Base-by-base conservation (phyloP, 2,113 vertebrate genomes). In the Melanerpes formicivorus region DNA sequence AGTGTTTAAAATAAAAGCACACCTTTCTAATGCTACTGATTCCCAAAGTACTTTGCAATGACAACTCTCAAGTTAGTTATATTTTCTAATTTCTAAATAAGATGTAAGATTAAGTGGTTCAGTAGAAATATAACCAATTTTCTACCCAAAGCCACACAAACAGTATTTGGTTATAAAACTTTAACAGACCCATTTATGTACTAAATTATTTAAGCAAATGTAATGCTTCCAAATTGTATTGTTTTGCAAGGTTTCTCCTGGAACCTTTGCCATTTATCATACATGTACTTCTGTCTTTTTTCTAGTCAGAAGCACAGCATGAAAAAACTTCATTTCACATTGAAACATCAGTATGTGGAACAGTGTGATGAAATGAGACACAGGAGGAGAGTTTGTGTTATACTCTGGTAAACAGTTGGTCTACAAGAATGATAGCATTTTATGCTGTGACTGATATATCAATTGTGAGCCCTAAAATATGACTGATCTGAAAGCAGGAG, bases 171-270 rank as follows among this genome's bases (percentile, higher is more conserved):
- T 97, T 98, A 98, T 98, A 98, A 99, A 99, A 98, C 97, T 98
- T 98, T 98, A 97, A 99, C 98, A 98, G 95, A 91, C 93, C 96
- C 95, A 96, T 97, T 98, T 97, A 97, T 93, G 88, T 73, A 82
- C 93, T 99, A 97, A 98, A 99, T 98, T 99, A 99, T 98, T 99
- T 98, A 99, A 97, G 96, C 93, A 95, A 97, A 96, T 97, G 98
- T 97, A 98, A 98, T 97, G 98, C 96, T 96, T 95, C 97, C 97
- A 97, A 98, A 98, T 93, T 98, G 97, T 97, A 98, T 98, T 97
- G 96, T 98, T 98, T 98, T 97, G 95, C 97, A 96, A 96, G 90
- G 96, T 97, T 98, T 98, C 97, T 97, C 80, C 84, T 80, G 92
- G 97, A 98, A 97, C 96, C 97, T 93, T 97, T 98, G 95, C 96